Conservation (phyloP, 2,888 invertebrate genomes). For the Nebria brevicollis region DNA sequence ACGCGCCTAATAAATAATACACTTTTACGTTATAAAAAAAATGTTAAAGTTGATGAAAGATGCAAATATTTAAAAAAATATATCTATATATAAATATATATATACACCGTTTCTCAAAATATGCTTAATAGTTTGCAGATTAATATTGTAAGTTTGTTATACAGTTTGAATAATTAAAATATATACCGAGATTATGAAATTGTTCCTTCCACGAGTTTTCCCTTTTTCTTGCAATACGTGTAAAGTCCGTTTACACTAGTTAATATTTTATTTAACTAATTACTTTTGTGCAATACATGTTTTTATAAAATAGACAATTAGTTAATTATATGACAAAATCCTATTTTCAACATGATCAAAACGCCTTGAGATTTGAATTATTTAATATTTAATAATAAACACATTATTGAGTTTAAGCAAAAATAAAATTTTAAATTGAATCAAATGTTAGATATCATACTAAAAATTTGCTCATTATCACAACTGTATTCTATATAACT, state of each 20-base stretch:
- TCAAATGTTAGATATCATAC: not conserved
- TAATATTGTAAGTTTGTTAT: conserved; percentile 42
- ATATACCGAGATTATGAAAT: conserved; percentile 34
- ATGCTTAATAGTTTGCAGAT: conserved; percentile 40
- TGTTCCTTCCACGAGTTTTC: conserved; percentile 14
- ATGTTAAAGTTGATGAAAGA: conserved; percentile 15
- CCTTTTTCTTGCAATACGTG: not conserved
- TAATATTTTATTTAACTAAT: not conserved
- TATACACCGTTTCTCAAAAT: conserved; percentile 17
- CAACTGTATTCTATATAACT: too few species aligned
- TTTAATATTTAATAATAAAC: too few species aligned
- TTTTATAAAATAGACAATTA: not conserved
- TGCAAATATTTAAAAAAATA: not conserved
- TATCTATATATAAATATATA: not conserved
- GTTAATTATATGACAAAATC: not conserved
- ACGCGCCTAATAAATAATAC: conserved; percentile 21
- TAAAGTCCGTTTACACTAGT: not conserved
- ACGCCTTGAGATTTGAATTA: too few species aligned
- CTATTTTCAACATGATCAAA: too few species aligned
- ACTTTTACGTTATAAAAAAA: conserved; percentile 1
- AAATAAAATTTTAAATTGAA: not conserved
- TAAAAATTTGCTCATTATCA: too few species aligned
- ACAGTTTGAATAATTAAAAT: conserved; percentile 42
- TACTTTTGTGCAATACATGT: not conserved
- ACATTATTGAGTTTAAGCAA: too few species aligned